Percentiles rank a stretch among this genome's conserved stretches.
phyloP scores from a whole-genome alignment of 1,140 invertebrate species.

The Chymomyza costata region DNA sequence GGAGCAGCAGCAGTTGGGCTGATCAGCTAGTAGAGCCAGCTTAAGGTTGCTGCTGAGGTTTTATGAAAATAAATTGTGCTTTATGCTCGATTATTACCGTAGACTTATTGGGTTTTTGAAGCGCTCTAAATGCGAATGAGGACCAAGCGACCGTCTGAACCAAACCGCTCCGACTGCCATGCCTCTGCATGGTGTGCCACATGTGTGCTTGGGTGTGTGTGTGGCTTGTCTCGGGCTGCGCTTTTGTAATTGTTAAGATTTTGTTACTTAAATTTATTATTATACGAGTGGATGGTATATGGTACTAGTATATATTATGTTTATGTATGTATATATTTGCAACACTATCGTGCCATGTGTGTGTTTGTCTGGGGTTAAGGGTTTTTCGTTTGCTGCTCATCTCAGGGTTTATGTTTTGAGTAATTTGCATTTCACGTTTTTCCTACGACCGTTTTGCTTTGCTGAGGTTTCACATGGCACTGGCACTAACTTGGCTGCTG shows the following conservation, averaged over 20 bases:
- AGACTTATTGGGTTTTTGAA: constrained; percentile 68
- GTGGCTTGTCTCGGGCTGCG: constrained; percentile 20
- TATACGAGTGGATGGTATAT: too few relatives aligned
- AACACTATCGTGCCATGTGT: too few relatives aligned
- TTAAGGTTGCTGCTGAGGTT: constrained; percentile 59
- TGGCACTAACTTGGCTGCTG: constrained; percentile 9
- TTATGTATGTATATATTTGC: constrained; percentile 4
- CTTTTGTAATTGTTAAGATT: constrained; percentile 72
- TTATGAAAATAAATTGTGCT: constrained; percentile 74
- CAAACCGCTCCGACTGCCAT: constrained; percentile 11
- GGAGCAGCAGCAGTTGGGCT: not conserved
- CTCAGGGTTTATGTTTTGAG: constrained; percentile 28
- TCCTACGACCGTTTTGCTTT: constrained; percentile 9
- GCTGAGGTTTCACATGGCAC: not conserved
- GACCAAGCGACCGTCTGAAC: constrained; percentile 2
- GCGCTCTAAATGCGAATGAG: constrained; percentile 61
- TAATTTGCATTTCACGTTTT: constrained; percentile 56
- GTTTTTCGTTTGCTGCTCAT: constrained; percentile 1
- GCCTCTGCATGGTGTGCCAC: constrained; percentile 9
- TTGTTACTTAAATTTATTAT: constrained; percentile 70
- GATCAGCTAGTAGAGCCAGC: too few relatives aligned
- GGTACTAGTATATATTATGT: too few relatives aligned
- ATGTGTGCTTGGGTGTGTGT: constrained; percentile 14
- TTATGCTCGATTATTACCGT: constrained; percentile 74
- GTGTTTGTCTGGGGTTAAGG: constrained; percentile 9